Percentiles rank a stretch among this genome's conserved stretches.
Conservation (phyloP, 1,140 invertebrate species). For the Drosophila persimilis region DNA sequence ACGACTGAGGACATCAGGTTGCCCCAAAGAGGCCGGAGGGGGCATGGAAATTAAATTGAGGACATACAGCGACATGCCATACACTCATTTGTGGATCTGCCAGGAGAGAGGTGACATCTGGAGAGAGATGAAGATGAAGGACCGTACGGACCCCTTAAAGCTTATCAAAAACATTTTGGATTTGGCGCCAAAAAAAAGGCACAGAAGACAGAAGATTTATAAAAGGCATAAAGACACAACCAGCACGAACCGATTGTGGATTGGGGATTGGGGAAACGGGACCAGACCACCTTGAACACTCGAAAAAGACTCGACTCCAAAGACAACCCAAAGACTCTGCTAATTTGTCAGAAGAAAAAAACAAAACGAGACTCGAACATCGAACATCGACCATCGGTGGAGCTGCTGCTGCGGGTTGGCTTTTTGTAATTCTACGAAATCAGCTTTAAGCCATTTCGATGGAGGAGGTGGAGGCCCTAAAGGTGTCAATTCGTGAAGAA, state of each 20-base stretch:
- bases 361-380: too few species aligned
- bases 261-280: conserved; percentile 39
- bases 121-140: conserved; percentile 19
- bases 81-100: conserved; percentile 42
- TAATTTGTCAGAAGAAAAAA: conserved; percentile 61
- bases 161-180: conserved; percentile 74
- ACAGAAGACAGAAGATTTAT: conserved; percentile 39
- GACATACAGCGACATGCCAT: conserved; percentile 44
- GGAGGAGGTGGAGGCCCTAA: conserved; percentile 25
- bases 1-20: conserved; percentile 52
- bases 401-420: conserved; percentile 15
- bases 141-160: conserved; percentile 13
- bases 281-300: conserved; percentile 40
- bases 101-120: conserved; percentile 53
- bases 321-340: conserved; percentile 23
- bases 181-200: conserved; percentile 65
- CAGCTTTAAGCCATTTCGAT: conserved; percentile 55
- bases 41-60: conserved; percentile 33
- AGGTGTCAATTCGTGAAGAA: conserved; percentile 78
- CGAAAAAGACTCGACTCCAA: too few species aligned
- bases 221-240: conserved; percentile 42
- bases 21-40: conserved; percentile 20
- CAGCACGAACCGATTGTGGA: neutral
- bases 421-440: conserved; percentile 77
- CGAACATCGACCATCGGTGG: neutral